Conservation (phyloP, 2,888 invertebrate genomes). For the Perizoma flavofasciatum region DNA sequence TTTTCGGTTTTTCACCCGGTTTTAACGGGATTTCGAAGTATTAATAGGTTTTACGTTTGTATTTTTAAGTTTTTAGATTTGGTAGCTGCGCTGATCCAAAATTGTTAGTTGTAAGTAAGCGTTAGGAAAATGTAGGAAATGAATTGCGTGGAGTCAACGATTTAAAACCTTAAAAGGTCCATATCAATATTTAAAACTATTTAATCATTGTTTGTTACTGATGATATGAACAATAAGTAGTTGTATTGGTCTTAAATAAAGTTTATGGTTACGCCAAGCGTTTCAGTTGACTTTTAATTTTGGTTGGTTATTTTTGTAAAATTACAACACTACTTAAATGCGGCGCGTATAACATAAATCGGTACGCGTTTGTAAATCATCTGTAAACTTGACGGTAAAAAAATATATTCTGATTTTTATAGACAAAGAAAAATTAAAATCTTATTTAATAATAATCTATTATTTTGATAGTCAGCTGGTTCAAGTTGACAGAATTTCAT, state of each 20-base stretch:
- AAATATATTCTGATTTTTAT: background rate
- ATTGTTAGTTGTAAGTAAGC: constrained; percentile 68
- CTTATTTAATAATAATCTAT: too few species aligned
- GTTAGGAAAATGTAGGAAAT: constrained; percentile 64
- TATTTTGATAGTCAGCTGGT: too few species aligned
- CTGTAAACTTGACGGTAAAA: constrained; percentile 1
- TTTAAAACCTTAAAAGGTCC: constrained; percentile 80
- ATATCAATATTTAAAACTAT: constrained; percentile 82
- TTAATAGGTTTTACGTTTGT: constrained; percentile 71
- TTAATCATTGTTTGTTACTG: constrained; percentile 78
- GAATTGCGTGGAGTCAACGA: constrained; percentile 69
- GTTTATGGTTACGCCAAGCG: constrained; percentile 66
- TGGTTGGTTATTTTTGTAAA: constrained; percentile 19
- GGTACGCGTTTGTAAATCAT: constrained; percentile 9
- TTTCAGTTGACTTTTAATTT: constrained; percentile 54
- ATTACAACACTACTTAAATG: constrained; percentile 19
- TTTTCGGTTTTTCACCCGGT: constrained; percentile 66
- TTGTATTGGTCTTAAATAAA: constrained; percentile 60
- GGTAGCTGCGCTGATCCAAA: constrained; percentile 63
- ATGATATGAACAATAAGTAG: constrained; percentile 82
- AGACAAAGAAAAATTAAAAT: too few species aligned
- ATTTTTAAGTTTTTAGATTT: constrained; percentile 52
- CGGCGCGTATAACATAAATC: constrained; percentile 13
- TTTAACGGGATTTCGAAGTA: constrained; percentile 80
- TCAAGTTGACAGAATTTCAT: constrained; percentile 1